These are phyloP conservation scores for Myiozetetes cayanensis DNA, from an alignment of 2,113 vertebrate genomes.

Conservation along the genomic window DNA sequence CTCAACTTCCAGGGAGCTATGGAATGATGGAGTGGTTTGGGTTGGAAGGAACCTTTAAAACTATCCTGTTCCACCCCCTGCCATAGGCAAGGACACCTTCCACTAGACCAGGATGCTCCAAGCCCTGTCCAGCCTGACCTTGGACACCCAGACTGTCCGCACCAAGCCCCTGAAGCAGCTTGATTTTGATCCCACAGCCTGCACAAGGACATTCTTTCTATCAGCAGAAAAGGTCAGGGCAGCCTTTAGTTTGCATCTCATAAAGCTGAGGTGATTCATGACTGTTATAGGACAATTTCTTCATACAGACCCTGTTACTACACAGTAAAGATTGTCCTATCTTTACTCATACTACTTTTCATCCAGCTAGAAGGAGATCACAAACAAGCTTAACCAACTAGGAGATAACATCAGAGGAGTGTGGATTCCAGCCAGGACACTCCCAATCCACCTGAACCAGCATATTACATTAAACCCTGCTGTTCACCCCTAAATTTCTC, in stretches of 20 bases:
- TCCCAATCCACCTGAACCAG: background rate
- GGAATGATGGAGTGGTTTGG: background rate
- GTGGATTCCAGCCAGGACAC: background rate
- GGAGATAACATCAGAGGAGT: background rate
- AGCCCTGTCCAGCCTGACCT: background rate
- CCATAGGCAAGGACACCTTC: background rate
- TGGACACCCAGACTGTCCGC: background rate
- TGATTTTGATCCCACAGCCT: background rate
- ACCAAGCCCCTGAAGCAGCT: background rate
- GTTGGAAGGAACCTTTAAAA: background rate
- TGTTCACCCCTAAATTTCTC: background rate
- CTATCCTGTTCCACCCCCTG: background rate
- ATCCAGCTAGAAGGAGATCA: background rate
- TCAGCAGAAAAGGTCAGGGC: background rate
- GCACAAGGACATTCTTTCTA: background rate
- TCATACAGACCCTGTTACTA: background rate
- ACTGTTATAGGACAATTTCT: background rate
- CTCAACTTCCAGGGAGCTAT: background rate
- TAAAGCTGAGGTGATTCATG: background rate
- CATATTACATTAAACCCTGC: background rate
- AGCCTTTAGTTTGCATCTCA: background rate
- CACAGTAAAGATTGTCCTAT: background rate
- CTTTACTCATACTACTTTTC: background rate
- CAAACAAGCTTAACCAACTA: background rate
- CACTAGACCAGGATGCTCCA: background rate